These are phyloP conservation scores for Xestia c-nigrum DNA, from an alignment of 2,888 invertebrate genomes.

Conservation along the genomic window DNA sequence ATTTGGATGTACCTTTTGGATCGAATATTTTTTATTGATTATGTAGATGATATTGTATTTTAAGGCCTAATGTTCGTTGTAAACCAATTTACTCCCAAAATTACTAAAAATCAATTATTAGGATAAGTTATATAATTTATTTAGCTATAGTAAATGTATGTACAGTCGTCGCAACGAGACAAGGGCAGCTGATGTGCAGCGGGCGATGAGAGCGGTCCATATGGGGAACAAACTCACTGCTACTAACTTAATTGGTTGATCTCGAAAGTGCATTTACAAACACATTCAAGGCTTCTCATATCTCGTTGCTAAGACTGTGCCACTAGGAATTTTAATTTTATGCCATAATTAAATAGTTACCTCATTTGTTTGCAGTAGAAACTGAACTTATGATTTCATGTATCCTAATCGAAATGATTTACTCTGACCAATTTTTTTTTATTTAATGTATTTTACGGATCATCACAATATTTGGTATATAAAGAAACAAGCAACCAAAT, in stretches of 20 bases:
- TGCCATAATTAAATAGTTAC: constrained; percentile 54
- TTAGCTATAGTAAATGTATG: constrained; percentile 37
- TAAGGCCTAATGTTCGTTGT: constrained; percentile 60
- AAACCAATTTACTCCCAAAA: constrained; percentile 66
- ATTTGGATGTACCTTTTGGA: constrained; percentile 64
- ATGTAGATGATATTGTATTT: constrained; percentile 34
- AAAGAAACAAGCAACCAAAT: background rate
- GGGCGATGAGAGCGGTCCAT: background rate
- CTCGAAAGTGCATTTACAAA: constrained; percentile 22
- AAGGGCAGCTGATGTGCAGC: background rate
- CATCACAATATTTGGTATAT: constrained; percentile 15
- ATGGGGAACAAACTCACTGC: too few relatives aligned
- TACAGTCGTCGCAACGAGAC: constrained; percentile 22
- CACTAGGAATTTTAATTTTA: constrained; percentile 31
- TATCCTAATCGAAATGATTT: background rate
- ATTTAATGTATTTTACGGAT: constrained; percentile 24
- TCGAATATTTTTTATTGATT: constrained; percentile 55
- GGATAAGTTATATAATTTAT: constrained; percentile 50
- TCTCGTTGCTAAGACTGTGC: constrained; percentile 30
- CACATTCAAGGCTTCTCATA: background rate
- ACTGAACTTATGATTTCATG: background rate
- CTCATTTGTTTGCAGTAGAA: constrained; percentile 22
- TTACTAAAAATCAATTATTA: constrained; percentile 68
- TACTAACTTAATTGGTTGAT: background rate
- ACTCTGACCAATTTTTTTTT: background rate